Evolutionary conservation across 2,888 invertebrate species (phyloP).

Genomic region (Catocala nupta): DNA sequence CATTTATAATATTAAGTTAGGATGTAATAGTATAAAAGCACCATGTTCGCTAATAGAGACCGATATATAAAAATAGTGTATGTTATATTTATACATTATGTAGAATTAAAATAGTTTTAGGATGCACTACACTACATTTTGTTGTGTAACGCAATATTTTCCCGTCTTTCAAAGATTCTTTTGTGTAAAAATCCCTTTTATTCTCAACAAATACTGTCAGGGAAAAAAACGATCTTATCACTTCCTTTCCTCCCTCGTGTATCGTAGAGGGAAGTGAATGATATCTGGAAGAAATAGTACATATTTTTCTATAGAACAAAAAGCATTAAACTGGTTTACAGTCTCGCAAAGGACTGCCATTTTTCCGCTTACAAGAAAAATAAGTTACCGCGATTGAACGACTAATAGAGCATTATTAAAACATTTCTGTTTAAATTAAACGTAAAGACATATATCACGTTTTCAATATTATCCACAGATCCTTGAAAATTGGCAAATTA

Average conservation of each 20-base stretch:
- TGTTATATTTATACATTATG: no score
- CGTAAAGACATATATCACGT: no score
- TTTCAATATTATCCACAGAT: no score
- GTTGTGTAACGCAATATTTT: background rate
- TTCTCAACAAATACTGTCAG: slow-evolving; percentile 2
- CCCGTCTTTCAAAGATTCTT: slow-evolving; percentile 1
- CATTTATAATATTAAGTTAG: no score
- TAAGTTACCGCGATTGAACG: no score
- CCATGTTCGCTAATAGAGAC: background rate
- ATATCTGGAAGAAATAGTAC: background rate
- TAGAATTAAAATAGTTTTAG: no score
- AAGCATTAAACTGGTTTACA: background rate
- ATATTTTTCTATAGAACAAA: background rate
- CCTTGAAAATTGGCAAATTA: no score
- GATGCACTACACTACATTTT: no score
- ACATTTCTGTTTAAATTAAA: no score
- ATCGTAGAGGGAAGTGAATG: slow-evolving; percentile 7
- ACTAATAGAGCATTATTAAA: no score
- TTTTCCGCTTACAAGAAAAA: no score
- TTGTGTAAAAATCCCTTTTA: slow-evolving; percentile 6
- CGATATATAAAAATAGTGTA: no score
- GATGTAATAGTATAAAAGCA: background rate
- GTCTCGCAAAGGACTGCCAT: background rate
- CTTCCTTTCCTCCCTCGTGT: slow-evolving; percentile 2
- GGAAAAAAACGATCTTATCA: slow-evolving; percentile 1